Base-by-base conservation (phyloP, 2,888 invertebrate genomes). In the Sthenelais limicola region DNA sequence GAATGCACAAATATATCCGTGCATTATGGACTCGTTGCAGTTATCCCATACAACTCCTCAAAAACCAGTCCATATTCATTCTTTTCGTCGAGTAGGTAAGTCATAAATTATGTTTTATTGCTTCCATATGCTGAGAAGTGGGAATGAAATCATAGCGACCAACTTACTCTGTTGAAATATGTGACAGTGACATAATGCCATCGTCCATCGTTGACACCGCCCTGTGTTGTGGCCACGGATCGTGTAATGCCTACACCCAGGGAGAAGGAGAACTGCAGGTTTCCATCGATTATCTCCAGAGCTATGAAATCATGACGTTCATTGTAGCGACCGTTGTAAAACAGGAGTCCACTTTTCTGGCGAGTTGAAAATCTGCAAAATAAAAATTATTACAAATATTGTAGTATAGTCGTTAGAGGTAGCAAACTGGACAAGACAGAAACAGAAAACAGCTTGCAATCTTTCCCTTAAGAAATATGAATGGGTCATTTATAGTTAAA, bases 321-420 rank as follows among this genome's bases (percentile, higher is more conserved):
- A 87, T 97, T 97, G 89, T 97, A 98, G 0, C 98, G 91, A 0
- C 98, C 98, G 87, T 98, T 98, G 90, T 98, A 98, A 0, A 98
- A 90, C 0, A 98, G 89, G 0, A 98, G 88, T 0, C 96, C 97
- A 79, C 95, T 93, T 7, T 92, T 90, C 24, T 92, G 90, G 78
- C 94, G 93, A 0, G 97, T 97, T 1, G 97, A 94, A 88, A 98
- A 97, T 80, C 93, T 93, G 85, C n/a, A n/a, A n/a, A n/a, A n/a
- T n/a, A n/a, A n/a, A n/a, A n/a, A n/a, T n/a, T n/a, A n/a, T n/a
- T n/a, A n/a, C n/a, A n/a, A n/a, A n/a, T n/a, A n/a, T n/a, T n/a
- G n/a, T n/a, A n/a, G n/a, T n/a, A n/a, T n/a, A n/a, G n/a, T n/a
- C n/a, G n/a, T n/a, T n/a, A n/a, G n/a, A n/a, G n/a, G n/a, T n/a